These are phyloP conservation scores for Synergus umbraculus DNA, from an alignment of 2,888 invertebrate genomes.

Conservation along the genomic window DNA sequence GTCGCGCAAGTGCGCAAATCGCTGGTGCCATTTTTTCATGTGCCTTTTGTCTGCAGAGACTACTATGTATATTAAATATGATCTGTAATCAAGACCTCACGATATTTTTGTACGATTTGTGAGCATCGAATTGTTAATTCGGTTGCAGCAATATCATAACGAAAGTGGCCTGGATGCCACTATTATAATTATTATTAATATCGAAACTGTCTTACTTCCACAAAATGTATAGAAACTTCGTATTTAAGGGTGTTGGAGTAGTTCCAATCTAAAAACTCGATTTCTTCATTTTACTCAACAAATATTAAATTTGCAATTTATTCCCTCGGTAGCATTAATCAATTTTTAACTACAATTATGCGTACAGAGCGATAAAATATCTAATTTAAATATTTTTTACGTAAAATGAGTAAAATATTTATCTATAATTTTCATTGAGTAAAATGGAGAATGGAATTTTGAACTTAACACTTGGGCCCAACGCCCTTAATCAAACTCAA, in stretches of 20 bases:
- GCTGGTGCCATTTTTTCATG: slow-evolving; percentile 66
- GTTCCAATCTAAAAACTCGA: no score
- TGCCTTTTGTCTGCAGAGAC: slow-evolving; percentile 55
- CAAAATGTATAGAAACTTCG: slow-evolving; percentile 7
- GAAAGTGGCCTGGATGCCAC: not conserved
- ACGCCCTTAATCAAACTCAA: not conserved
- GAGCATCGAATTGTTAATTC: slow-evolving; percentile 2
- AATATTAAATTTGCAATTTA: no score
- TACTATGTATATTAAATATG: slow-evolving; percentile 44
- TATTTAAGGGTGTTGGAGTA: not conserved
- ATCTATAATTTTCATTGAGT: no score
- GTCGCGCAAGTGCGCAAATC: slow-evolving; percentile 46
- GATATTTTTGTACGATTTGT: slow-evolving; percentile 59
- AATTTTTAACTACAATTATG: no score
- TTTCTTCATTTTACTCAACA: no score
- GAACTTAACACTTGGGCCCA: no score
- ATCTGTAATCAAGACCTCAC: slow-evolving; percentile 47
- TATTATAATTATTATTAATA: not conserved
- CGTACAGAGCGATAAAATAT: no score
- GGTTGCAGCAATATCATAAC: not conserved
- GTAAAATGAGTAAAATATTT: no score
- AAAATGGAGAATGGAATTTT: no score
- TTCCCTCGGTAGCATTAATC: no score
- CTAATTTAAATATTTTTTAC: no score
- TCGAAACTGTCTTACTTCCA: not conserved